Evolutionary conservation across 2,888 invertebrate genomes (phyloP).

Genomic region (Trichacis sp.): DNA sequence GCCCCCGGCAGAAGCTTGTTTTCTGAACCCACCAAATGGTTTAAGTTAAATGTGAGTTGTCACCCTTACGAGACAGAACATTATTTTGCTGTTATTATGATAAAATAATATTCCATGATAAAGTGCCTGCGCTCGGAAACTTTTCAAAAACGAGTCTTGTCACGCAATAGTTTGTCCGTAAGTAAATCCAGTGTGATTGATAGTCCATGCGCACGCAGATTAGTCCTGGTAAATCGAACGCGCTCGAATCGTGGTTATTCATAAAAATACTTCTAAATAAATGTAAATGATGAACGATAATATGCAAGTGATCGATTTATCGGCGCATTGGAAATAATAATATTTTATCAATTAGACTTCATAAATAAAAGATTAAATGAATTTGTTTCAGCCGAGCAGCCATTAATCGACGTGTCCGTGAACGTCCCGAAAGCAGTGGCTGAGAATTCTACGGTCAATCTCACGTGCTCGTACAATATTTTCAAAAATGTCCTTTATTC

Average conservation of each 20-base stretch:
- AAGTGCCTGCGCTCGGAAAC: slow-evolving; percentile 12
- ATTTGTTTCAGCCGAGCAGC: slow-evolving; percentile 54
- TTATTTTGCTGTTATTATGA: background rate
- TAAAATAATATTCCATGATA: slow-evolving; percentile 14
- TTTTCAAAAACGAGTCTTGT: slow-evolving; percentile 14
- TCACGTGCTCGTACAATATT: slow-evolving; percentile 82
- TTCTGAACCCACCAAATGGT: too few relatives aligned
- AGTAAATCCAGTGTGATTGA: slow-evolving; percentile 14
- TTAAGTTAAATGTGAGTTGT: too few relatives aligned
- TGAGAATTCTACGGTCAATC: slow-evolving; percentile 79
- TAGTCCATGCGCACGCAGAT: slow-evolving; percentile 12
- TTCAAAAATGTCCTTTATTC: slow-evolving; percentile 82
- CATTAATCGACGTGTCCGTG: slow-evolving; percentile 78
- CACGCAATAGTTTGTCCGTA: slow-evolving; percentile 21
- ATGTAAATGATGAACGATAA: slow-evolving; percentile 1
- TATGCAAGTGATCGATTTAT: background rate
- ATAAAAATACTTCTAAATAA: background rate
- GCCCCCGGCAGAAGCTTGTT: too few relatives aligned
- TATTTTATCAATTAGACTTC: background rate
- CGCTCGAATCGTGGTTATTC: slow-evolving; percentile 3
- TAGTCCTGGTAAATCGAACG: slow-evolving; percentile 12
- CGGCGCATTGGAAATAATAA: background rate
- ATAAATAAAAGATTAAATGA: slow-evolving; percentile 5
- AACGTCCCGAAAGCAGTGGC: slow-evolving; percentile 80
- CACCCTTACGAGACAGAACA: too few relatives aligned